phyloP scores from a whole-genome alignment of 2,797 vertebrate species.

The Pseudomugil tenellus region DNA sequence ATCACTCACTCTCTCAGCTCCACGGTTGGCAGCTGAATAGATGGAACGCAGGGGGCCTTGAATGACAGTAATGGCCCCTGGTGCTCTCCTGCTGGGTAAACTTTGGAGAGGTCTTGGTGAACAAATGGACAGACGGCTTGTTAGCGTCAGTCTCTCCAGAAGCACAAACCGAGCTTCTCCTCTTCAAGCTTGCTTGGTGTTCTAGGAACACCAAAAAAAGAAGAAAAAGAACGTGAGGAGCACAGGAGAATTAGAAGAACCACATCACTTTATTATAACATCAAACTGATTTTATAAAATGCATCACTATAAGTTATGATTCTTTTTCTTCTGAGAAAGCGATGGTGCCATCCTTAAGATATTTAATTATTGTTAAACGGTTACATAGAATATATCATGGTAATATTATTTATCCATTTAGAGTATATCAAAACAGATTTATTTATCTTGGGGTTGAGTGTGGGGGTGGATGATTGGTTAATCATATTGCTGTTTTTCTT shows the following conservation, averaged over 20 bases:
- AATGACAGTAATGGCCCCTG: slow-evolving; percentile 49
- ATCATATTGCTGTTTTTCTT: slow-evolving; percentile 55
- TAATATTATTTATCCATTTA: slow-evolving; percentile 79
- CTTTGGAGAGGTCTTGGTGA: slow-evolving; percentile 59
- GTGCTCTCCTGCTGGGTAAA: slow-evolving; percentile 57
- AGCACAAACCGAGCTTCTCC: slow-evolving; percentile 65
- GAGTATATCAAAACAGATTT: slow-evolving; percentile 77
- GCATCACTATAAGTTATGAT: slow-evolving; percentile 52
- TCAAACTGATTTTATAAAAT: slow-evolving; percentile 67
- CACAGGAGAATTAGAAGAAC: slow-evolving; percentile 18
- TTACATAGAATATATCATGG: slow-evolving; percentile 64
- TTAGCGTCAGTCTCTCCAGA: slow-evolving; percentile 41
- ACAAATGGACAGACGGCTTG: slow-evolving; percentile 48
- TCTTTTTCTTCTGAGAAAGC: slow-evolving; percentile 62
- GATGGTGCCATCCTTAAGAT: slow-evolving; percentile 80
- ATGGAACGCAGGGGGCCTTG: slow-evolving; percentile 15
- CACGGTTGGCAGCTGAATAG: slow-evolving; percentile 65
- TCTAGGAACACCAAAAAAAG: slow-evolving; percentile 39
- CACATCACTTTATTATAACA: slow-evolving; percentile 64
- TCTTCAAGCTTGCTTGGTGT: slow-evolving; percentile 45
- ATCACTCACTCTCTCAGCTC: slow-evolving; percentile 47
- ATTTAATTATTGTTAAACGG: slow-evolving; percentile 64
- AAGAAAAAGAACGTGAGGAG: slow-evolving; percentile 26
- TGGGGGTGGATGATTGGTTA: slow-evolving; percentile 28
- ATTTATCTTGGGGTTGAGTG: slow-evolving; percentile 75